Percentiles rank a stretch among this genome's conserved stretches.
These are phyloP conservation scores for Rhinichthys klamathensis DNA, from an alignment of 2,113 vertebrate species.

Conservation along the genomic window DNA sequence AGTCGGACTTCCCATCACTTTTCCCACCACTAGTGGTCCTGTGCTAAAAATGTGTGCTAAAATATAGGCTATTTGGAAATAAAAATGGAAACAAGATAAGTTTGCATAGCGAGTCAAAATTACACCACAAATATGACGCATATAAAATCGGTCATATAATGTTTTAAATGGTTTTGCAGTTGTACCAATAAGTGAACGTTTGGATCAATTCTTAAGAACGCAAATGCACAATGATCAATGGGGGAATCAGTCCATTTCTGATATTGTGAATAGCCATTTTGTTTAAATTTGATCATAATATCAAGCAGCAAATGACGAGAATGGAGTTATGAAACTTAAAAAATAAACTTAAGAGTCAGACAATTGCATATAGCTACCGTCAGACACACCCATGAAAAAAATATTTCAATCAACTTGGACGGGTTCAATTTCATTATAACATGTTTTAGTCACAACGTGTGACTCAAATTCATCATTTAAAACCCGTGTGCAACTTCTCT, in stretches of 20 bases:
- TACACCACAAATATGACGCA: background rate
- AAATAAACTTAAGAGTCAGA: background rate
- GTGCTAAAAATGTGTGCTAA: background rate
- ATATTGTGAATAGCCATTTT: background rate
- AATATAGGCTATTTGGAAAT: background rate
- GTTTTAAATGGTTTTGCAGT: background rate
- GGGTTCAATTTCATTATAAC: background rate
- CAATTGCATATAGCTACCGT: background rate
- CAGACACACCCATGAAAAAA: conserved; percentile 32
- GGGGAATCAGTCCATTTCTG: background rate
- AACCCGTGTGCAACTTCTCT: conserved; percentile 11
- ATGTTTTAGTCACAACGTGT: background rate
- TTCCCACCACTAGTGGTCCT: background rate
- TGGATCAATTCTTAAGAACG: background rate
- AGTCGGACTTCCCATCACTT: background rate
- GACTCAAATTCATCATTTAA: background rate
- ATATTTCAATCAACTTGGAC: background rate
- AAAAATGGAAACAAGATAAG: background rate
- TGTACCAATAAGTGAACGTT: background rate
- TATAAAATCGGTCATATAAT: background rate
- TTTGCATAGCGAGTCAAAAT: background rate
- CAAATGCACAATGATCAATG: background rate
- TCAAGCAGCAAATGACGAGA: background rate
- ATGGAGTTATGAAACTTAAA: background rate
- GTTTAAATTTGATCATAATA: background rate